These are phyloP conservation scores for Heteromurus nitidus DNA, from an alignment of 2,888 invertebrate species.

Conservation along the genomic window DNA sequence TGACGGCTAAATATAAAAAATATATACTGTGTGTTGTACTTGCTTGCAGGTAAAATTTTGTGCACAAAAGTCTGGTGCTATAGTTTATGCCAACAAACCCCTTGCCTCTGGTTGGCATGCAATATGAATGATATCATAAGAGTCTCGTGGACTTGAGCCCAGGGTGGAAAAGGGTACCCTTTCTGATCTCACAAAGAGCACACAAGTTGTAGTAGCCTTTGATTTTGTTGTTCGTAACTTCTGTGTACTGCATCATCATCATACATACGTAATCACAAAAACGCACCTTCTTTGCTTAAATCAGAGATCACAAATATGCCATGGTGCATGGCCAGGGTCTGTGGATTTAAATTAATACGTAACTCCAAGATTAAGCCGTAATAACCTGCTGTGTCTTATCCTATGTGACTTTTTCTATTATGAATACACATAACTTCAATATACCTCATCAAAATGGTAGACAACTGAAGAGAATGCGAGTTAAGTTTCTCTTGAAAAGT, in stretches of 20 bases:
- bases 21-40: not conserved
- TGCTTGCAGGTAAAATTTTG: not conserved
- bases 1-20: conserved; percentile 1
- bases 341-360: too few species aligned
- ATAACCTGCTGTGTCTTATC: too few species aligned
- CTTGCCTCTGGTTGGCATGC: conserved; percentile 8
- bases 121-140: too few species aligned
- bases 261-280: too few species aligned
- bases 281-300: conserved; percentile 12
- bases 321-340: conserved; percentile 15
- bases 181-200: conserved; percentile 11
- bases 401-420: too few species aligned
- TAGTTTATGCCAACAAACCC: not conserved
- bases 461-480: conserved; percentile 30
- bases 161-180: conserved; percentile 7
- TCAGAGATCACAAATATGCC: conserved; percentile 29
- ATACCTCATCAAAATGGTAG: too few species aligned
- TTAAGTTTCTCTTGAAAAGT: conserved; percentile 34
- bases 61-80: not conserved
- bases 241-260: too few species aligned
- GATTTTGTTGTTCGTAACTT: too few species aligned
- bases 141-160: too few species aligned
- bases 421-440: too few species aligned
- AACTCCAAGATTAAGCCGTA: too few species aligned
- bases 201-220: too few species aligned